Evolutionary conservation across 2,797 vertebrate species (phyloP).

Genomic region (Lophotriccus pileatus): DNA sequence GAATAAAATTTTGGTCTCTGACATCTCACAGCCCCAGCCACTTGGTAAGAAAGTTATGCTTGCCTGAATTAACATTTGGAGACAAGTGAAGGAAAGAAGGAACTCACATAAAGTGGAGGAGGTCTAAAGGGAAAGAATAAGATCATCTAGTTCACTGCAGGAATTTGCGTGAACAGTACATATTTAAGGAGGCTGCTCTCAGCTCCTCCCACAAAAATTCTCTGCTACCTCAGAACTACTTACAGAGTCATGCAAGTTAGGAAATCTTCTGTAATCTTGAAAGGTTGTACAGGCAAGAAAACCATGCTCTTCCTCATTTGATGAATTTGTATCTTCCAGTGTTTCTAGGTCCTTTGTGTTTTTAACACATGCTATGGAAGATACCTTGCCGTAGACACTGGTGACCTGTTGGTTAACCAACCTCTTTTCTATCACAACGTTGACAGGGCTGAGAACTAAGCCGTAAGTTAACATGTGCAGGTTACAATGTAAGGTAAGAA

Average conservation of each 20-base stretch:
- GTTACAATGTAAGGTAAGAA: background rate
- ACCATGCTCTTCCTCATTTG: background rate
- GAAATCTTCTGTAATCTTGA: background rate
- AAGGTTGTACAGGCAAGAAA: background rate
- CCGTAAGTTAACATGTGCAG: background rate
- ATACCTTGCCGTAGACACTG: background rate
- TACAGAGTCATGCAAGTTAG: background rate
- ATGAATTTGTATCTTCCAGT: background rate
- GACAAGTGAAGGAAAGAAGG: background rate
- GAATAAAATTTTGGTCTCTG: background rate
- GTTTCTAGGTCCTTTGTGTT: background rate
- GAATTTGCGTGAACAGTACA: background rate
- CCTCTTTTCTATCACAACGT: rapidly evolving
- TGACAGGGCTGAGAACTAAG: background rate
- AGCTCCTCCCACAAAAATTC: background rate
- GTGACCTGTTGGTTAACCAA: background rate
- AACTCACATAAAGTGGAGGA: background rate
- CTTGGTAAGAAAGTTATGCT: background rate
- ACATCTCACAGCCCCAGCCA: background rate
- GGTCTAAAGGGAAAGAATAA: background rate
- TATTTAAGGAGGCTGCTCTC: background rate
- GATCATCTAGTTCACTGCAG: background rate
- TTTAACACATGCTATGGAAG: background rate
- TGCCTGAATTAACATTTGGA: background rate
- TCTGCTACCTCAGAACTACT: background rate